phyloP scores from a whole-genome alignment of 2,797 vertebrate species.

The Meriones psammophilus region DNA sequence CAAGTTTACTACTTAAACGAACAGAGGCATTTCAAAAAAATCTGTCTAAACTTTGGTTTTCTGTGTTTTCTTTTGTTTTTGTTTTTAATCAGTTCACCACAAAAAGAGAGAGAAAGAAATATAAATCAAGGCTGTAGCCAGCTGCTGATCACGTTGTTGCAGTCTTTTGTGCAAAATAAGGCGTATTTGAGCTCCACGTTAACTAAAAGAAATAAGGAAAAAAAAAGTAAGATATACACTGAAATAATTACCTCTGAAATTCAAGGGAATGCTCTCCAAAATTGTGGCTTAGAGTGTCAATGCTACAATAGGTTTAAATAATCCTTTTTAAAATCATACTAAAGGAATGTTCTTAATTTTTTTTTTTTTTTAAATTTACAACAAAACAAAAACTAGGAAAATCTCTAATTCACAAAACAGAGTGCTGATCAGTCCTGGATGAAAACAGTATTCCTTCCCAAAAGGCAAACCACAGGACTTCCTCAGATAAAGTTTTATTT shows the following conservation, averaged over 20 bases:
- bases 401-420: slow-evolving; percentile 83
- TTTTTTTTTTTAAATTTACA: slow-evolving; percentile 61
- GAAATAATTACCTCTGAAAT: neutral
- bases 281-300: slow-evolving; percentile 76
- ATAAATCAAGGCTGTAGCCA: slow-evolving; percentile 64
- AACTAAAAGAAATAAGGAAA: slow-evolving; percentile 51
- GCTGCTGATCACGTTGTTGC: slow-evolving; percentile 68
- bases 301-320: slow-evolving; percentile 88
- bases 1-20: slow-evolving; percentile 15
- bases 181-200: slow-evolving; percentile 58
- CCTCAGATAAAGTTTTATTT: slow-evolving; percentile 83
- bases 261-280: slow-evolving; percentile 28
- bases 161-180: slow-evolving; percentile 80
- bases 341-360: slow-evolving; percentile 82
- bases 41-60: slow-evolving; percentile 71
- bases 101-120: slow-evolving; percentile 56
- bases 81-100: slow-evolving; percentile 63
- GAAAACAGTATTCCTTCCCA: slow-evolving; percentile 85
- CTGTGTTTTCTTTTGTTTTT: neutral
- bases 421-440: slow-evolving; percentile 75
- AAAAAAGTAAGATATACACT: neutral
- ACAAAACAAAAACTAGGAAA: slow-evolving; percentile 48
- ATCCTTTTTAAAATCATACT: slow-evolving; percentile 91
- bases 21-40: slow-evolving; percentile 36
- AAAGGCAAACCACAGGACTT: slow-evolving; percentile 88